phyloP scores from a whole-genome alignment of 2,888 invertebrate genomes.

The Drosophila pegasa region DNA sequence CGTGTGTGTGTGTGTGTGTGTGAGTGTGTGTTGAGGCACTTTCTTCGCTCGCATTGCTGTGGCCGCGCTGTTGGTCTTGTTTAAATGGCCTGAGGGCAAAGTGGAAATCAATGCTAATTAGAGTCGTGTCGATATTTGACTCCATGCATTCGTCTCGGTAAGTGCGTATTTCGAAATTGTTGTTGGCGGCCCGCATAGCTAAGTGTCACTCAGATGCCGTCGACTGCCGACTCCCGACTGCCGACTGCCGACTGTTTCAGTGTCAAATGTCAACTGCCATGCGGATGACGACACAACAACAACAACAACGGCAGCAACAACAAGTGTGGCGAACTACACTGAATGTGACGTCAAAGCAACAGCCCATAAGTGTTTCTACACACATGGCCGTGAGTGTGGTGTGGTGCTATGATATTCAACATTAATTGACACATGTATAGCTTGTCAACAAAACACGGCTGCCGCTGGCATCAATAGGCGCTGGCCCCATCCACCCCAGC shows the following conservation, averaged over 20 bases:
- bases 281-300: constrained; percentile 53
- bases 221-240: constrained; percentile 27
- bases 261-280: constrained; percentile 72
- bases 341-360: constrained; percentile 64
- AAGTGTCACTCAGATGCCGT: constrained; percentile 29
- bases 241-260: constrained; percentile 45
- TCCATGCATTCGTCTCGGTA: constrained; percentile 7
- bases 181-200: constrained; percentile 63
- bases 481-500: constrained; percentile 12
- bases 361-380: constrained; percentile 27
- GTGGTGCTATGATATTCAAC: constrained; percentile 64
- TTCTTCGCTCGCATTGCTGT: constrained; percentile 11
- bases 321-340: constrained; percentile 57
- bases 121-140: constrained; percentile 55
- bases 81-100: constrained; percentile 56
- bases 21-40: not conserved
- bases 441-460: constrained; percentile 70
- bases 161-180: constrained; percentile 45
- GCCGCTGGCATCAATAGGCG: constrained; percentile 47
- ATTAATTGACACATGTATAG: constrained; percentile 73
- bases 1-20: not conserved
- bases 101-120: constrained; percentile 77
- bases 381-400: not conserved
- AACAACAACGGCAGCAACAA: constrained; percentile 19
- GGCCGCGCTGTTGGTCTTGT: constrained; percentile 3